Evolutionary conservation across 1,140 invertebrate species (phyloP), one percentile per base, ranked within the genome.

Genomic region (Dendroctonus valens): DNA sequence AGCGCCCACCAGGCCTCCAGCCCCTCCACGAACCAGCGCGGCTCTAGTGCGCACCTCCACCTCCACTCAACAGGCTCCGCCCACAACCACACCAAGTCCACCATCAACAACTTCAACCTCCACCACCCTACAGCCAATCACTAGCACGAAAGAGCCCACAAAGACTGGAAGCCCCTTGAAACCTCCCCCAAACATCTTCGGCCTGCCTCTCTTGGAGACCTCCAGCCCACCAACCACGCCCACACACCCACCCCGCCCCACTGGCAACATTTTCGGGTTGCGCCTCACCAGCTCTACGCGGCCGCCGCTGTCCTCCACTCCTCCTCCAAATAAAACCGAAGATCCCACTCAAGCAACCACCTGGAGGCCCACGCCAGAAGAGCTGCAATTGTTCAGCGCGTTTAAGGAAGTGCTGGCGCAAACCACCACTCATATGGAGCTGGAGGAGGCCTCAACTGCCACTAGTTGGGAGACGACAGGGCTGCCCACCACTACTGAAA

Each of bases 351-450:
- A 58, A 44, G 7, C 59, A 11, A 60, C 59, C 59, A 60, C 59
- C 5, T 50, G 11, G 37, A 51, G 9, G 11, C 48, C 54, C n/a
- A 65, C 9, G 41, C 3, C 39, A 6, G 40, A 65, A 59, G 55
- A 51, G 51, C 3, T 42, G 7, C 42, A 58, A 51, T 40, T 58
- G 0, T 59, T 52, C 15, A 65, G 44, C 14, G 57, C 57, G 11
- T 65, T 65, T 42, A 57, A 65, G 40, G 54, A 65, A 39, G 42
- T 55, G 14, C 9, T 65, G 8, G 8, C 11, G 6, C 53, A 55
- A 57, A 14, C 40, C 7, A 38, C 37, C 5, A 54, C 26, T 26
- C 26, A 26, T 26, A 26, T 26, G 26, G 26, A 26, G 26, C 26
- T 3, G 26, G 26, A 26, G 26, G 26, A 26, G 26, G 26, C 26